Conservation (phyloP, 1,140 invertebrate species). For the Pantala flavescens region DNA sequence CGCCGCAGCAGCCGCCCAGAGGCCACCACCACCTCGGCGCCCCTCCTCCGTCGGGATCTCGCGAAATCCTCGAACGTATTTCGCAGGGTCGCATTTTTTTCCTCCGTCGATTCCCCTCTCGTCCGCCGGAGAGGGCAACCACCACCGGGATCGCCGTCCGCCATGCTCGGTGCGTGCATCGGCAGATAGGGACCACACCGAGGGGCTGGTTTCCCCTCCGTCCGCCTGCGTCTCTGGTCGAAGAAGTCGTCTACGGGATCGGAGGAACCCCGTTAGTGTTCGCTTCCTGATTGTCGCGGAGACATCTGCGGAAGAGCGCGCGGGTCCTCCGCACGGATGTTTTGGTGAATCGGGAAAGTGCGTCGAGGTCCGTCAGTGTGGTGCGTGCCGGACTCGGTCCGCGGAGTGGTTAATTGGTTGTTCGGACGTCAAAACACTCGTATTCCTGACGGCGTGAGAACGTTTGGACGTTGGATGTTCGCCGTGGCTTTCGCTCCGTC, state of each 20-base stretch:
- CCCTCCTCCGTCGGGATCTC: neutral
- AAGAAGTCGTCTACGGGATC: neutral
- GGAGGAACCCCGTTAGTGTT: too few relatives aligned
- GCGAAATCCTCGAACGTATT: too few relatives aligned
- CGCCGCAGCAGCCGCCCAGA: neutral
- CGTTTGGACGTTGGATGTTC: neutral
- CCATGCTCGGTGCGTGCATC: neutral
- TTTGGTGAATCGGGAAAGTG: too few relatives aligned
- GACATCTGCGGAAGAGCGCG: too few relatives aligned
- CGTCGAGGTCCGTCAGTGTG: too few relatives aligned
- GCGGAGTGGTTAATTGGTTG: too few relatives aligned
- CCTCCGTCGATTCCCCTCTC: neutral
- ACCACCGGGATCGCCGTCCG: neutral
- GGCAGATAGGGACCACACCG: neutral
- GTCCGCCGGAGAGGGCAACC: neutral
- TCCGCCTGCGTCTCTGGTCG: neutral
- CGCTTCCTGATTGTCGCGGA: too few relatives aligned
- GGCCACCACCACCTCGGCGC: neutral
- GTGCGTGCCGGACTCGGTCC: too few relatives aligned
- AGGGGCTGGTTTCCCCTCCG: neutral
- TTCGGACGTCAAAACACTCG: too few relatives aligned
- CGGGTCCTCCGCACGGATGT: too few relatives aligned
- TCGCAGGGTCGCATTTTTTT: too few relatives aligned
- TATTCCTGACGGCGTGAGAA: too few relatives aligned
- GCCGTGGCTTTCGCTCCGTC: neutral